Evolutionary conservation across 2,888 invertebrate species (phyloP).

Genomic region (Stenotaenia linearis): DNA sequence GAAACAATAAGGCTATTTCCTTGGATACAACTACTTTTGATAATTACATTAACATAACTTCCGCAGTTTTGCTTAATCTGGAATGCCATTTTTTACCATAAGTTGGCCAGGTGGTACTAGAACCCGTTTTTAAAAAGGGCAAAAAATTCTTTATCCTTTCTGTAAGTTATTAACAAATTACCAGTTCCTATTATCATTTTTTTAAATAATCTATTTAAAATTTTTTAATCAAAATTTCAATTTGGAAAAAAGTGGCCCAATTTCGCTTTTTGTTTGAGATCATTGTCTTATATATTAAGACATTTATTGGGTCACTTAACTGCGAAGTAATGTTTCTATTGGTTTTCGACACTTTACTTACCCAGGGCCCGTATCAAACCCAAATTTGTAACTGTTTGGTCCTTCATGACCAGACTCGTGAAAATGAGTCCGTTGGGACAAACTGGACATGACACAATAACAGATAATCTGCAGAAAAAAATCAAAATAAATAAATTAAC

Average conservation of each 20-base stretch:
- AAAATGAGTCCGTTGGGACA: conserved; percentile 24
- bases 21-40: not conserved
- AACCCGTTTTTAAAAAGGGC: too few species aligned
- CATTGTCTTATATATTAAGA: not conserved
- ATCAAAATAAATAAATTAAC: not conserved
- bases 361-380: conserved; percentile 79
- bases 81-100: too few species aligned
- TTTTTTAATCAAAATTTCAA: not conserved
- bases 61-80: not conserved
- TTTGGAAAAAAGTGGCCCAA: not conserved
- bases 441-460: not conserved
- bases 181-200: too few species aligned
- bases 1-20: not conserved
- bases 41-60: not conserved
- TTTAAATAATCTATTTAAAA: too few species aligned
- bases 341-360: conserved; percentile 52
- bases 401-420: conserved; percentile 61
- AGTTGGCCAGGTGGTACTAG: too few species aligned
- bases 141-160: too few species aligned
- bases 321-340: not conserved
- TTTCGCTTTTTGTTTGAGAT: not conserved
- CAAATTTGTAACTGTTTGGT: conserved; percentile 75
- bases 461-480: not conserved
- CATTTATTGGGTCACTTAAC: not conserved
- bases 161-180: too few species aligned